Evolutionary conservation across 2,113 vertebrate genomes (phyloP), one percentile per base, ranked within the genome.

Genomic region (Hemichromis elongatus): DNA sequence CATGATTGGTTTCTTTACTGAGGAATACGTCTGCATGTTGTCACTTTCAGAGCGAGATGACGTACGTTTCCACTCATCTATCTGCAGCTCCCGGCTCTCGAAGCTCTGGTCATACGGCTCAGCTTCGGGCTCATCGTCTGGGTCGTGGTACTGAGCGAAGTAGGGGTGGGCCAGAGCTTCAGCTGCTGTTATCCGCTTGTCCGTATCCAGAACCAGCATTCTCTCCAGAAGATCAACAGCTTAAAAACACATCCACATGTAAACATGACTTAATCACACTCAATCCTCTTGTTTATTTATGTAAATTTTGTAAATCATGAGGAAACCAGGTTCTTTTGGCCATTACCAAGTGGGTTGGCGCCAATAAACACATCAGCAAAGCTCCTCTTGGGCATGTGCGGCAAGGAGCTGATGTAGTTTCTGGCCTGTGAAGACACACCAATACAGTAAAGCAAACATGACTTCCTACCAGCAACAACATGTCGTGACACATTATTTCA

Each of bases 51-150:
- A 3, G 0, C 10, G 16, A 53, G n/a, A 70, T 7, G 30, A 96
- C 98, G 89, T 94, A 99, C 99, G 97, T 96, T 98, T 99, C 99
- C 99, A 99, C 88, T 99, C 99, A 14, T 99, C 98, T 33, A 99
- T 99, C 59, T 97, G 97, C 37, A 99, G 96, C 59, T 99, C 98
- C 40, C 97, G 96, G 92, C 98, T 99, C 93, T 99, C 99, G 81
- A 99, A 99, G 73, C 97, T 99, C 96, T 99, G 99, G 94, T 99
- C 99, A 0, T 98, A 99, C 9, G 98, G 98, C 6, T 99, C 97
- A 0, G 98, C 98, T 90, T 98, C 97, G 0, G 98, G 98, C 78
- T 99, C 99, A 3, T 99, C 99, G 0, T 99, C 99, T 0, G 98
- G 98, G 91, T 99, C 99, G 0, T 99, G 99, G 89, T 99, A 99